A percentile compares a stretch with the other conserved stretches of the same genome.
Conservation (phyloP, 92 coral and sea anemone genomes). For the Porites rus region DNA sequence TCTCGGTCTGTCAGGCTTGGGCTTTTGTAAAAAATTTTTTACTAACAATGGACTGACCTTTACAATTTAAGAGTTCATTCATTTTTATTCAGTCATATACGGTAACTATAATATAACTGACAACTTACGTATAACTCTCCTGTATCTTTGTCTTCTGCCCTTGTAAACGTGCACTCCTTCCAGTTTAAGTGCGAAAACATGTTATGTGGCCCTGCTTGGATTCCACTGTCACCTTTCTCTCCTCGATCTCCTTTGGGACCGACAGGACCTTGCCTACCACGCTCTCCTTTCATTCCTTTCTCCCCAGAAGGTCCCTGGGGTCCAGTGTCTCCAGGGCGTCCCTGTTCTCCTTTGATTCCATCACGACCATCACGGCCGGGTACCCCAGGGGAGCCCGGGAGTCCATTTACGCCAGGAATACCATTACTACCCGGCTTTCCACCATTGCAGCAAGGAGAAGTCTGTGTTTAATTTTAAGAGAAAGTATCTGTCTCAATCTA, state of each 20-base stretch:
- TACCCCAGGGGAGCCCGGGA: neutral
- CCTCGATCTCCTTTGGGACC: neutral
- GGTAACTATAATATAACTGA: no score
- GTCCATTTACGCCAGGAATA: neutral
- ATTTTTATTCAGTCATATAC: no score
- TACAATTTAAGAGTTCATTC: no score
- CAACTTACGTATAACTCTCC: neutral
- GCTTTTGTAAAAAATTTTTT: no score
- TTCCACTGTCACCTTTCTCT: neutral
- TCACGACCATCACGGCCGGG: neutral
- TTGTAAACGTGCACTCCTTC: neutral
- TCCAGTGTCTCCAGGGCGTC: neutral
- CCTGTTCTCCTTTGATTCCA: conserved; percentile 5
- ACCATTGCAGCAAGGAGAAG: neutral
- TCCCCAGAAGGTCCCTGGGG: conserved; percentile 9
- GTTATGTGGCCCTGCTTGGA: neutral
- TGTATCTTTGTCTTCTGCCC: neutral
- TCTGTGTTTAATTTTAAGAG: neutral
- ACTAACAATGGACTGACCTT: no score
- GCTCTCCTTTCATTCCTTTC: neutral
- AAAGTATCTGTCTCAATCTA: no score
- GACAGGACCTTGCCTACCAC: neutral
- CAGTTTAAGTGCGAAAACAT: neutral
- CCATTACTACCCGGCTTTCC: neutral
- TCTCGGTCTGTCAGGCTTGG: no score